Evolutionary conservation across 2,113 vertebrate species (phyloP).

Genomic region (Herpetotheres cachinnans): DNA sequence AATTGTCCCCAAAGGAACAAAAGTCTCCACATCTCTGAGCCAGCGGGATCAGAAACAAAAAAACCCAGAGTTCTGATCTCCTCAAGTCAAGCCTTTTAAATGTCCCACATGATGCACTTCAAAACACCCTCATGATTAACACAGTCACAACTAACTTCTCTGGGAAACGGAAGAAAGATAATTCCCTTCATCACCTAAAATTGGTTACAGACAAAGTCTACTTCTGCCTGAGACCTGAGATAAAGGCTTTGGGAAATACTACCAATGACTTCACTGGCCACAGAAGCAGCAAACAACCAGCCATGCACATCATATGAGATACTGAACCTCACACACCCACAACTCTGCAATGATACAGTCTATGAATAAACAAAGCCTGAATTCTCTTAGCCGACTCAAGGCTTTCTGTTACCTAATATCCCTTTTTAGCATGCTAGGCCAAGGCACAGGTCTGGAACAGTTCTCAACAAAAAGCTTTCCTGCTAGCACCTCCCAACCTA

Average conservation of each 20-base stretch:
- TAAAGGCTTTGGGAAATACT: not conserved
- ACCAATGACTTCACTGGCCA: not conserved
- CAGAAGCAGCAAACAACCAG: not conserved
- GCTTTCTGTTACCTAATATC: not conserved
- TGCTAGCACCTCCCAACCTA: not conserved
- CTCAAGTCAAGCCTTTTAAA: not conserved
- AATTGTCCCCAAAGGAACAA: not conserved
- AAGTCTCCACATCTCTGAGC: not conserved
- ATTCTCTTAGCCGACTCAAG: not conserved
- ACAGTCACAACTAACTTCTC: not conserved
- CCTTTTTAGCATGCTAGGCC: not conserved
- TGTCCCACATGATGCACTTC: not conserved
- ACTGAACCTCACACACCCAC: not conserved
- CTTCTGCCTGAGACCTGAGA: not conserved
- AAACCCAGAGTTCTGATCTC: not conserved
- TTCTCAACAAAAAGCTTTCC: not conserved
- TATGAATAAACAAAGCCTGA: not conserved
- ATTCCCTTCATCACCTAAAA: not conserved
- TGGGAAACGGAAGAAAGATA: not conserved
- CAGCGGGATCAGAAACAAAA: not conserved
- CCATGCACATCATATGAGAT: not conserved
- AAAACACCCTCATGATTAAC: not conserved
- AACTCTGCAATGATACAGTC: not conserved
- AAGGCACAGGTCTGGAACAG: not conserved
- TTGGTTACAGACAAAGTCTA: not conserved